phyloP scores from a whole-genome alignment of 2,113 vertebrate species.

The Actenoides lindsayi region DNA sequence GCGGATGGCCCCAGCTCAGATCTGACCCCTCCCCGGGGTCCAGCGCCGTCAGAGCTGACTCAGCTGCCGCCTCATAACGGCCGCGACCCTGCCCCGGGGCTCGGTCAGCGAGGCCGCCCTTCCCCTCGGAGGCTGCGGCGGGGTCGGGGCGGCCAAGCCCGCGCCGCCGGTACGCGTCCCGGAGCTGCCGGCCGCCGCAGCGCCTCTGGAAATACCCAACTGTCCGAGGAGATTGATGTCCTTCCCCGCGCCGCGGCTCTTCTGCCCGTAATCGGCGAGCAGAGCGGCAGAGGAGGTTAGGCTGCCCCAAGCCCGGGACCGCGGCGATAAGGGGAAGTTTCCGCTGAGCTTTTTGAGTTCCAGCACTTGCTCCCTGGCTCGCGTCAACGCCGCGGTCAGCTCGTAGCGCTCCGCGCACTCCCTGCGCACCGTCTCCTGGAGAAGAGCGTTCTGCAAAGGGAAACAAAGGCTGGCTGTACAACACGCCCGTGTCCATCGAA shows the following conservation, averaged over 20 bases:
- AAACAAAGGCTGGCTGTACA: neutral
- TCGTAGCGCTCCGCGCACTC: slow-evolving; percentile 91
- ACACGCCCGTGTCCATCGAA: neutral
- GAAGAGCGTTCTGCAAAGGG: slow-evolving; percentile 80
- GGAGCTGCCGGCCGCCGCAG: neutral
- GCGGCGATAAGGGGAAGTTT: slow-evolving; percentile 9
- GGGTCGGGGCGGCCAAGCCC: neutral
- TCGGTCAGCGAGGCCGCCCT: slow-evolving; percentile 48
- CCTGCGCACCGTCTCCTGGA: slow-evolving; percentile 88
- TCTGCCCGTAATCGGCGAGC: neutral
- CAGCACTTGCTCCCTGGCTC: slow-evolving; percentile 81
- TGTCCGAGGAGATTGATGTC: neutral
- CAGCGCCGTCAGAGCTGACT: slow-evolving; percentile 55
- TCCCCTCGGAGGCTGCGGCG: slow-evolving; percentile 54
- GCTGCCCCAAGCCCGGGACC: slow-evolving; percentile 43
- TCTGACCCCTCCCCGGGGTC: neutral
- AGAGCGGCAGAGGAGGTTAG: slow-evolving; percentile 8
- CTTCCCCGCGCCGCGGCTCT: slow-evolving; percentile 10
- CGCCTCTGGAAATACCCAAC: neutral
- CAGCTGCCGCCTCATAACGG: slow-evolving; percentile 56
- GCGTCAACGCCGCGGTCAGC: slow-evolving; percentile 85
- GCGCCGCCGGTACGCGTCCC: neutral
- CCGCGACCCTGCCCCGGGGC: slow-evolving; percentile 51
- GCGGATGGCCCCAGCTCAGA: too few species aligned
- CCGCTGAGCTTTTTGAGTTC: slow-evolving; percentile 61